Evolutionary conservation across 2,113 vertebrate genomes (phyloP).

Genomic region (Smithornis capensis): DNA sequence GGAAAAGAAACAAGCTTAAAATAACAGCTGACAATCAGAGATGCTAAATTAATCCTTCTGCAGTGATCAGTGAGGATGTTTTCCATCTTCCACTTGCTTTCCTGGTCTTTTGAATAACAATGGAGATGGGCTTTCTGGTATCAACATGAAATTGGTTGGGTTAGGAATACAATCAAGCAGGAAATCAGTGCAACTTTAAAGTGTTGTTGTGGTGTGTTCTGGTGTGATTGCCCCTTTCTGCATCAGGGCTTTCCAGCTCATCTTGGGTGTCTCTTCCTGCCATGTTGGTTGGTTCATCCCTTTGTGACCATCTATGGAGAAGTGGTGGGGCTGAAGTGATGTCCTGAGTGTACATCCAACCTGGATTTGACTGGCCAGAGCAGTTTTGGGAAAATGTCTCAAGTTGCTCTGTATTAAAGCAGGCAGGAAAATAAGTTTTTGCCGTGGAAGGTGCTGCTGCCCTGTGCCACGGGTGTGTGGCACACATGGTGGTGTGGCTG

Average conservation of each 20-base stretch:
- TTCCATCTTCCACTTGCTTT: constrained; percentile 3
- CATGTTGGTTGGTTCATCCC: not conserved
- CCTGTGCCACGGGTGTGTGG: no score
- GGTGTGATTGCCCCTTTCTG: not conserved
- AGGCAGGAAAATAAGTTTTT: not conserved
- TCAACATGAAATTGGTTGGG: not conserved
- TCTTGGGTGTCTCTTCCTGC: not conserved
- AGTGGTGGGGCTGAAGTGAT: not conserved
- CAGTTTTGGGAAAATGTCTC: not conserved
- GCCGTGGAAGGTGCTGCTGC: not conserved
- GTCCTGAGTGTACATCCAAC: not conserved
- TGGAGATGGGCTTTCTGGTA: not conserved
- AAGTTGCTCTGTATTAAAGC: not conserved
- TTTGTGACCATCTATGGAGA: not conserved
- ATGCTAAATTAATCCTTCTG: constrained; percentile 9
- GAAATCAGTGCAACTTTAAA: not conserved
- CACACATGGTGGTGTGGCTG: not conserved
- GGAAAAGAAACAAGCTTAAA: not conserved
- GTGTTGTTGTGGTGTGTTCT: not conserved
- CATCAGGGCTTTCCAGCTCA: not conserved
- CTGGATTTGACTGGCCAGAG: not conserved
- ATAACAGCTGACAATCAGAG: constrained; percentile 28
- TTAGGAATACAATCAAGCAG: not conserved
- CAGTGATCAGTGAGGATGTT: not conserved
- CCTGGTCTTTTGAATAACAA: not conserved